Evolutionary conservation across 2,113 vertebrate genomes (phyloP).

Genomic region (Zosterops lateralis): DNA sequence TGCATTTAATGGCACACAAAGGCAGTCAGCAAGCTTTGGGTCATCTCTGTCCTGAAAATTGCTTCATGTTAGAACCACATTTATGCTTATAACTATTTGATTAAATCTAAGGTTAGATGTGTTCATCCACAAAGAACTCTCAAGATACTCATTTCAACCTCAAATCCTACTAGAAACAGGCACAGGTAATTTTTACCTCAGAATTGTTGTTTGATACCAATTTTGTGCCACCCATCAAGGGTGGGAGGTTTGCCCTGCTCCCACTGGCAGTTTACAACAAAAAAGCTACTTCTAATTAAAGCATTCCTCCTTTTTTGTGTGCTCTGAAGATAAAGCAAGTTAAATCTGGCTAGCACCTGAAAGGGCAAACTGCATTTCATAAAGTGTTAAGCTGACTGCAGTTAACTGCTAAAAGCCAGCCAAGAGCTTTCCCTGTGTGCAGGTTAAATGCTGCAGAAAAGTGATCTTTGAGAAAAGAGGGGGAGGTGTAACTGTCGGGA

Average conservation of each 20-base stretch:
- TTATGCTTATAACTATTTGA: not conserved
- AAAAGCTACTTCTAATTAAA: slow-evolving; percentile 15
- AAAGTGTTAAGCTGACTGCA: not conserved
- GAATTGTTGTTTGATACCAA: not conserved
- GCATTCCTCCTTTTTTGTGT: not conserved
- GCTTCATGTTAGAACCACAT: not conserved
- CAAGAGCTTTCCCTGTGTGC: not conserved
- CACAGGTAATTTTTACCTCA: not conserved
- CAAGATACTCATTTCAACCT: not conserved
- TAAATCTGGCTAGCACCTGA: not conserved
- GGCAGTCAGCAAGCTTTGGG: not conserved
- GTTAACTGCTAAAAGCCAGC: slow-evolving; percentile 18
- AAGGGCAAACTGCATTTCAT: slow-evolving; percentile 41
- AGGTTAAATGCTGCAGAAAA: not conserved
- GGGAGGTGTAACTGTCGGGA: not conserved
- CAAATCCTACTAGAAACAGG: not conserved
- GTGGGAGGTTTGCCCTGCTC: not conserved
- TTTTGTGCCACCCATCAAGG: not conserved
- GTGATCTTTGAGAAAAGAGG: not conserved
- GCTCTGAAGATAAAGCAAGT: slow-evolving; percentile 14
- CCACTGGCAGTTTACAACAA: not conserved
- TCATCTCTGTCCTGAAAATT: not conserved
- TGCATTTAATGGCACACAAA: not conserved
- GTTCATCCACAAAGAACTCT: not conserved
- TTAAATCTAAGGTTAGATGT: not conserved